Evolutionary conservation across 2,113 vertebrate genomes (phyloP).

Genomic region (Tachysurus fulvidraco): DNA sequence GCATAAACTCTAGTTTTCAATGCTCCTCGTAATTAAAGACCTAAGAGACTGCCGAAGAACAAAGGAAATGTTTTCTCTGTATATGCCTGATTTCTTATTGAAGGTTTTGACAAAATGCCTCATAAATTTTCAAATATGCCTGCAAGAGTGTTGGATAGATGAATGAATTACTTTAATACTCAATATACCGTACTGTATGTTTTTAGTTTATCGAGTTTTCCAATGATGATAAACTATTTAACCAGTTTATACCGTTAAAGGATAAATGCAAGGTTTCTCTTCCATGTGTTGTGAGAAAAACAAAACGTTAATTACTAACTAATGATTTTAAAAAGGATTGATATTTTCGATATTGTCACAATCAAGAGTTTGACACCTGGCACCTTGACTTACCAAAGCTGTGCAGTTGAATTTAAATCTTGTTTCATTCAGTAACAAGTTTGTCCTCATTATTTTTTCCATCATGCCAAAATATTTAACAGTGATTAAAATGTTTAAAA

Average conservation of each 20-base stretch:
- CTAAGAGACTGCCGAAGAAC: background rate
- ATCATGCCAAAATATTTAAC: conserved; percentile 67
- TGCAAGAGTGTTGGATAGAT: background rate
- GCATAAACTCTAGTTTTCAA: background rate
- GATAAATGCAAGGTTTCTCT: conserved; percentile 45
- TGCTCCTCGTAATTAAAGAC: conserved; percentile 5
- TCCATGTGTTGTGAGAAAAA: conserved; percentile 48
- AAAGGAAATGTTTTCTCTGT: background rate
- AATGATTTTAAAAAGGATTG: conserved; percentile 65
- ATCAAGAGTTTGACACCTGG: conserved; percentile 65
- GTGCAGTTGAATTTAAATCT: conserved; percentile 70
- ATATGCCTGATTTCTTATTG: background rate
- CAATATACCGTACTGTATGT: background rate
- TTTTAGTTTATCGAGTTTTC: background rate
- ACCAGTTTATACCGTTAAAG: background rate
- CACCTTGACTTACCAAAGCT: conserved; percentile 62
- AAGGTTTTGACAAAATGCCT: background rate
- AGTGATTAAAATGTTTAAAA: conserved; percentile 69
- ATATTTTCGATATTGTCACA: conserved; percentile 67
- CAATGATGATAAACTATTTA: background rate
- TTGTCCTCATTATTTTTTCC: conserved; percentile 73
- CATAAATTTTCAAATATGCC: background rate
- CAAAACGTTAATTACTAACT: conserved; percentile 54
- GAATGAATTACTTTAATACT: background rate
- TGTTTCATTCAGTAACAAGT: conserved; percentile 65